Evolutionary conservation across 2,797 vertebrate species (phyloP), one percentile per base, ranked within the genome.

Genomic region (Chaetophractus vellerosus): DNA sequence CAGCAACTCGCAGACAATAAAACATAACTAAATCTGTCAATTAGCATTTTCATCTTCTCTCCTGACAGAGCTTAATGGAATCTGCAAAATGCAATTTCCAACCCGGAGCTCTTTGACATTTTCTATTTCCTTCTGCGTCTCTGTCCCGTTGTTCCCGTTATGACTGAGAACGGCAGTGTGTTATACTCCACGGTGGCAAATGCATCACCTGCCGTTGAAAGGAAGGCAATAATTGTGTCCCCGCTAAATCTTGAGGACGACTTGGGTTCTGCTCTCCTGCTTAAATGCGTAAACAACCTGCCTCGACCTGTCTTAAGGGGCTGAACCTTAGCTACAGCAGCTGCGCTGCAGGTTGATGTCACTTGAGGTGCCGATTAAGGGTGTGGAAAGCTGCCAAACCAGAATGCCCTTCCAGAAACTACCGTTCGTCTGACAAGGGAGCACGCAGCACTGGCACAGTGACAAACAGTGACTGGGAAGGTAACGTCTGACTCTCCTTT

Each of bases 171-270:
- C 95, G 96, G 96, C 97, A 76, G 84, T 91, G 63, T 96, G 95
- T 94, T 96, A 93, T 91, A 75, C 97, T 97, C 97, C 95, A 93
- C 90, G 64, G 98, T 95, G 88, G 98, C 97, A 97, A 97, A 97
- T 75, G 93, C 96, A 96, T 98, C 97, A 97, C 97, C 96, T 96
- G 98, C 97, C 94, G 79, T 89, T 97, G 97, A 96, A 97, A 97
- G 97, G 94, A 95, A 98, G 97, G 98, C 97, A 98, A 98, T 99
- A 98, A 98, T 92, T 97, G 95, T 94, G 88, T 97, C 95, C 98
- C 95, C 4, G 0, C 96, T 98, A 97, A 98, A 97, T 98, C 91
- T 96, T 95, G 28, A 95, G 88, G 96, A 85, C 94, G 91, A 93
- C 97, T 97, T 95, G 90, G 95, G 89, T 89, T 90, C 87, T 74